phyloP scores from a whole-genome alignment of 1,140 invertebrate species.

The Psilanteris sp. region DNA sequence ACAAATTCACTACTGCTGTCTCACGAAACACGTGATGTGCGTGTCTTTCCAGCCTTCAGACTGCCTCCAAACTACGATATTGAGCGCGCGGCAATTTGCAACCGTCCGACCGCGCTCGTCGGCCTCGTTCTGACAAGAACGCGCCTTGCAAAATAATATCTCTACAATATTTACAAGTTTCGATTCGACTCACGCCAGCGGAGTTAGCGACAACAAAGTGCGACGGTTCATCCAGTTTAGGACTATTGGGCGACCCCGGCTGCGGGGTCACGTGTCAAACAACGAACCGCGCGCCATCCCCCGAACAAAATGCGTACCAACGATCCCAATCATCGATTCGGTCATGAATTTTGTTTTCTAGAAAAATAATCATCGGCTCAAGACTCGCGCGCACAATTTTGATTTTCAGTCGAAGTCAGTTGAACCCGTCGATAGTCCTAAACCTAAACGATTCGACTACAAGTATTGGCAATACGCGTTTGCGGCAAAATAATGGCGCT shows the following conservation, averaged over 20 bases:
- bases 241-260: too few relatives aligned
- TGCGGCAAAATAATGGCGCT: too few relatives aligned
- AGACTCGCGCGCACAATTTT: too few relatives aligned
- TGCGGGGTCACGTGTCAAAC: too few relatives aligned
- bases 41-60: constrained; percentile 44
- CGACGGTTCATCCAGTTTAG: constrained; percentile 17
- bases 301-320: too few relatives aligned
- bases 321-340: too few relatives aligned
- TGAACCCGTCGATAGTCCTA: too few relatives aligned
- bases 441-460: too few relatives aligned
- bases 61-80: constrained; percentile 35
- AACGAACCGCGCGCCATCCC: too few relatives aligned
- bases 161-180: constrained; percentile 53
- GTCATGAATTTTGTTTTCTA: too few relatives aligned
- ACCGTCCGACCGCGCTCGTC: constrained; percentile 10
- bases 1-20: constrained; percentile 14
- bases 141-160: constrained; percentile 28
- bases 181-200: constrained; percentile 46
- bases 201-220: constrained; percentile 45
- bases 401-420: too few relatives aligned
- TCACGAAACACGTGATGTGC: constrained; percentile 31
- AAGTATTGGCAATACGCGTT: constrained; percentile 22
- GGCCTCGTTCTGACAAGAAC: constrained; percentile 19
- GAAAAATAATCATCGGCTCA: too few relatives aligned
- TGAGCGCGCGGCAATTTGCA: constrained; percentile 19